Percentiles rank a stretch among this genome's conserved stretches.
Conservation (phyloP, 2,113 vertebrate genomes). For the Neomonachus schauinslandi region DNA sequence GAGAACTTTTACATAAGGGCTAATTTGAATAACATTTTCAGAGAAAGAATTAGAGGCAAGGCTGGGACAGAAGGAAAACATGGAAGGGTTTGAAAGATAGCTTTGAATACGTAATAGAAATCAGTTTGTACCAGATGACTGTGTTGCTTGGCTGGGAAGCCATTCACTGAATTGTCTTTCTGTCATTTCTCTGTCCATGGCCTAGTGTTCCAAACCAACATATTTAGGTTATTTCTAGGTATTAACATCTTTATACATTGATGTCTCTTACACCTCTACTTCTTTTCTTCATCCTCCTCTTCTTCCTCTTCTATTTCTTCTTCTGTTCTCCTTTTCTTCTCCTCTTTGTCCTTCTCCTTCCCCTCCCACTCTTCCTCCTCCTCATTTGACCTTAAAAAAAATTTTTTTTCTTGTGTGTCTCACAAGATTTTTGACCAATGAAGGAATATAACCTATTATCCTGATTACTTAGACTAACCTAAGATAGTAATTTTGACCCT, state of each 20-base stretch:
- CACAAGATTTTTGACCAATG: background rate
- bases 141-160: background rate
- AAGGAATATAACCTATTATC: background rate
- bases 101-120: background rate
- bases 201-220: background rate
- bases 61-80: background rate
- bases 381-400: background rate
- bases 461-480: background rate
- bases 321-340: background rate
- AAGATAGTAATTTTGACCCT: background rate
- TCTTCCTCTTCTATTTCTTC: background rate
- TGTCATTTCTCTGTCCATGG: background rate
- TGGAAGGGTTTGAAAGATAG: background rate
- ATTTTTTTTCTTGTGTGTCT: background rate
- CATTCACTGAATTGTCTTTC: background rate
- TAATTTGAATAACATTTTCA: conserved; percentile 40
- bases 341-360: background rate
- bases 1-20: background rate
- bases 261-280: background rate
- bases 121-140: background rate
- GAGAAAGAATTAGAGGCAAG: background rate
- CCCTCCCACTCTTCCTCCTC: background rate
- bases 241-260: background rate
- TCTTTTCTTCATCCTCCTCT: background rate
- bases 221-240: background rate